phyloP scores from a whole-genome alignment of 1,140 invertebrate genomes.

The Drosophila subpulchrella region DNA sequence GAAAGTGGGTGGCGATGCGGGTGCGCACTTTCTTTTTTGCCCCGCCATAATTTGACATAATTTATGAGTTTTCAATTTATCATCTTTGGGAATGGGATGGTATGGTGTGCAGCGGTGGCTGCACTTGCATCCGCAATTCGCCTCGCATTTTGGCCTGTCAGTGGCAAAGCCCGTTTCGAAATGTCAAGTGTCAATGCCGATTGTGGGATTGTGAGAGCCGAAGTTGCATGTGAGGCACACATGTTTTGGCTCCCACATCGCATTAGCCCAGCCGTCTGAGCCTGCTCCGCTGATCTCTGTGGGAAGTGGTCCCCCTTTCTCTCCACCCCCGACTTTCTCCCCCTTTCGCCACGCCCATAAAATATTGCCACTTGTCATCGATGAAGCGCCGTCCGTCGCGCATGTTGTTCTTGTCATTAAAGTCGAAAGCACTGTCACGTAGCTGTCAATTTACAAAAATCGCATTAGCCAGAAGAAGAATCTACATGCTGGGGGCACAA shows the following conservation, averaged over 20 bases:
- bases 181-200: slow-evolving; percentile 74
- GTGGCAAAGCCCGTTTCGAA: slow-evolving; percentile 26
- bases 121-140: slow-evolving; percentile 51
- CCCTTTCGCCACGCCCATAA: slow-evolving; percentile 20
- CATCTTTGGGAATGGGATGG: slow-evolving; percentile 19
- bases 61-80: slow-evolving; percentile 82
- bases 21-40: slow-evolving; percentile 3
- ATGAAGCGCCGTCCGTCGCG: slow-evolving; percentile 18
- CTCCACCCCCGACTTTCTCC: neutral
- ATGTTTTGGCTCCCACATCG: slow-evolving; percentile 50
- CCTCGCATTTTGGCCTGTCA: slow-evolving; percentile 32
- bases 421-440: slow-evolving; percentile 78
- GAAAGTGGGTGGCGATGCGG: slow-evolving; percentile 4
- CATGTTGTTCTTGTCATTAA: slow-evolving; percentile 76
- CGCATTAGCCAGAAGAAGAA: slow-evolving; percentile 63
- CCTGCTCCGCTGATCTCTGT: slow-evolving; percentile 54
- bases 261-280: slow-evolving; percentile 17
- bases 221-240: slow-evolving; percentile 69
- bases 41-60: slow-evolving; percentile 69
- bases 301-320: slow-evolving; percentile 35
- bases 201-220: slow-evolving; percentile 23
- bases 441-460: slow-evolving; percentile 80
- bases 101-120: neutral
- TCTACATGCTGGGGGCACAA: slow-evolving; percentile 33
- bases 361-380: slow-evolving; percentile 74